A percentile compares a stretch with the other conserved stretches of the same genome.
Evolutionary conservation across 2,113 vertebrate species (phyloP).

Genomic region (Leucoraja erinaceus): DNA sequence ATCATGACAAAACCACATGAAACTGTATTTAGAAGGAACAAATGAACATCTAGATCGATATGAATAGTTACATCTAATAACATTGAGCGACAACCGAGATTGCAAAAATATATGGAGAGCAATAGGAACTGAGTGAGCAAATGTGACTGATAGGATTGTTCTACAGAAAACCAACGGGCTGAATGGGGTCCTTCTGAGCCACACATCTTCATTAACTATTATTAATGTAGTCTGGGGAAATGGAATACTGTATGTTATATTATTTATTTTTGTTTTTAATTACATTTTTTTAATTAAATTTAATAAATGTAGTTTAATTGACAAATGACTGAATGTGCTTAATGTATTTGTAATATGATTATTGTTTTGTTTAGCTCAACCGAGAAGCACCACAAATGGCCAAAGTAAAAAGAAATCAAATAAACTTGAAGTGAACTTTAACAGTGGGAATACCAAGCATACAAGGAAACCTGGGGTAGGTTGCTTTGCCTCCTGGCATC

Average conservation of each 20-base stretch:
- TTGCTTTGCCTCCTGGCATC: neutral
- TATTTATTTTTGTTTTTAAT: neutral
- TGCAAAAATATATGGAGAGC: neutral
- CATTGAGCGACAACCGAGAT: neutral
- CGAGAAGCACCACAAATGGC: neutral
- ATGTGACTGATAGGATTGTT: too few relatives aligned
- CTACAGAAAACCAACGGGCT: too few relatives aligned
- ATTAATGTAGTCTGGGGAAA: neutral
- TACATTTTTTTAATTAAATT: too few relatives aligned
- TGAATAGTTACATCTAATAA: neutral
- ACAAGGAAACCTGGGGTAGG: neutral
- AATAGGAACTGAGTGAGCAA: too few relatives aligned
- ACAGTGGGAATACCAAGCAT: neutral
- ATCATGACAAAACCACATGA: neutral
- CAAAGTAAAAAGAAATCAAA: slow-evolving; percentile 1
- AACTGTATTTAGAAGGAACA: neutral
- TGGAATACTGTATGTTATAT: neutral
- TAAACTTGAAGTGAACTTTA: neutral
- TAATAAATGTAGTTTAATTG: neutral
- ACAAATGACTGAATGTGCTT: neutral
- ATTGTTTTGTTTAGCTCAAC: slow-evolving; percentile 15
- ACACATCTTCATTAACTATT: neutral
- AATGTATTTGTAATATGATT: neutral
- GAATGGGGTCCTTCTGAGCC: too few relatives aligned
- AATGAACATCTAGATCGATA: neutral